These are phyloP conservation scores for Episyrphus balteatus DNA, from an alignment of 1,140 invertebrate species.

Conservation along the genomic window DNA sequence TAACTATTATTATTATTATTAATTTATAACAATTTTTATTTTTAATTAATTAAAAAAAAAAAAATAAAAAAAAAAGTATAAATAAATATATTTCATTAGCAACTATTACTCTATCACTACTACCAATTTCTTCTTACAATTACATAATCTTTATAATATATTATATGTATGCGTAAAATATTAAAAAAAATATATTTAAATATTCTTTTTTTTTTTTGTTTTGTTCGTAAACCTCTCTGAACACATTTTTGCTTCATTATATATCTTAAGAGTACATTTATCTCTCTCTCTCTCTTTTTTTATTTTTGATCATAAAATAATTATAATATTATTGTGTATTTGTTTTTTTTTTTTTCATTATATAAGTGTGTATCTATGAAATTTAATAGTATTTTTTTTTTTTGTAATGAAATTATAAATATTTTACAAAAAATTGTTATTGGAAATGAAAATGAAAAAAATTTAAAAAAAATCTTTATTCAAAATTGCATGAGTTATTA, in stretches of 20 bases:
- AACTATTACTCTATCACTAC: background rate
- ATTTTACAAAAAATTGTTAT: too few relatives aligned
- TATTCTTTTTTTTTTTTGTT: too few relatives aligned
- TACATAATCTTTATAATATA: background rate
- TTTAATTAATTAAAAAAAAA: background rate
- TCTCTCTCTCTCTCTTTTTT: background rate
- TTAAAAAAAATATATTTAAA: background rate
- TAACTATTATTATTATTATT: background rate
- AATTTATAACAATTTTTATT: background rate
- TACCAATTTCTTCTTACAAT: background rate
- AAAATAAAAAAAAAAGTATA: background rate
- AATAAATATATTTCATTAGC: background rate
- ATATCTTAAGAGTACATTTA: background rate
- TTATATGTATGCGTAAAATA: background rate
- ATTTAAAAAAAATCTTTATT: too few relatives aligned
- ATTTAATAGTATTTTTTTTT: background rate
- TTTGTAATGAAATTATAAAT: too few relatives aligned
- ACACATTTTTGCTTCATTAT: background rate
- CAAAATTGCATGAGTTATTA: too few relatives aligned
- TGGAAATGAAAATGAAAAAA: too few relatives aligned
- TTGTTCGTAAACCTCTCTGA: background rate
- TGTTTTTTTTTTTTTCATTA: background rate
- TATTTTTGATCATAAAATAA: background rate
- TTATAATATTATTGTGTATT: background rate
- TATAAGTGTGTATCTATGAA: background rate